Percentiles rank a stretch among this genome's conserved stretches.
These are phyloP conservation scores for Elysia chlorotica DNA, from an alignment of 1,140 invertebrate species.

Conservation along the genomic window DNA sequence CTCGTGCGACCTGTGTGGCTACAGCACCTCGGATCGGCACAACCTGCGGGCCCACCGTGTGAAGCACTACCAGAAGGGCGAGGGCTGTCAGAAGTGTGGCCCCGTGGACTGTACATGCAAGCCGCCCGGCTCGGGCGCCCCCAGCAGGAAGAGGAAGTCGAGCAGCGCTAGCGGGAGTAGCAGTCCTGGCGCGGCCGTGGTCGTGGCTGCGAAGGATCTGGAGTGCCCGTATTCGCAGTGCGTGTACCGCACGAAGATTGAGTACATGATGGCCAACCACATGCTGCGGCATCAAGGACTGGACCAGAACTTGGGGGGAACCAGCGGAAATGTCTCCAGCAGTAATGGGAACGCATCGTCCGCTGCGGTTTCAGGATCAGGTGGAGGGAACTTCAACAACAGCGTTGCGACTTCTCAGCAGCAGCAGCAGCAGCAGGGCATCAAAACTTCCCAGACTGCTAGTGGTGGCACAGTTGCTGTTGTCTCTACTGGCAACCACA, in stretches of 20 bases:
- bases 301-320: neutral
- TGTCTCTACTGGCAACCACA: slow-evolving; percentile 6
- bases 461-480: neutral
- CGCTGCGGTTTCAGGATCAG: neutral
- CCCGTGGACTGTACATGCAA: slow-evolving; percentile 23
- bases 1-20: slow-evolving; percentile 37
- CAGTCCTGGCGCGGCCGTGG: neutral
- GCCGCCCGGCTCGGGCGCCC: slow-evolving; percentile 1
- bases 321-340: neutral
- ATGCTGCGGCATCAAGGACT: slow-evolving; percentile 22
- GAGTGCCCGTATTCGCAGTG: slow-evolving; percentile 23
- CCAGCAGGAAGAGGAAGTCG: slow-evolving; percentile 23
- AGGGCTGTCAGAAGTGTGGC: slow-evolving; percentile 28
- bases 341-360: neutral
- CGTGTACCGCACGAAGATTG: slow-evolving; percentile 21
- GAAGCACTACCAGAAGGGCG: slow-evolving; percentile 29
- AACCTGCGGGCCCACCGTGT: slow-evolving; percentile 28
- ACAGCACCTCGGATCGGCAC: slow-evolving; percentile 29
- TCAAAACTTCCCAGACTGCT: neutral
- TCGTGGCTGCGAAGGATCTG: slow-evolving; percentile 2
- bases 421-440: slow-evolving; percentile 2
- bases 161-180: neutral
- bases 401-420: neutral
- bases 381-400: slow-evolving; percentile 12
- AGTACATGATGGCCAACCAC: slow-evolving; percentile 28